Evolutionary conservation across 2,888 invertebrate species (phyloP).

Genomic region (Hyppa rectilinea): DNA sequence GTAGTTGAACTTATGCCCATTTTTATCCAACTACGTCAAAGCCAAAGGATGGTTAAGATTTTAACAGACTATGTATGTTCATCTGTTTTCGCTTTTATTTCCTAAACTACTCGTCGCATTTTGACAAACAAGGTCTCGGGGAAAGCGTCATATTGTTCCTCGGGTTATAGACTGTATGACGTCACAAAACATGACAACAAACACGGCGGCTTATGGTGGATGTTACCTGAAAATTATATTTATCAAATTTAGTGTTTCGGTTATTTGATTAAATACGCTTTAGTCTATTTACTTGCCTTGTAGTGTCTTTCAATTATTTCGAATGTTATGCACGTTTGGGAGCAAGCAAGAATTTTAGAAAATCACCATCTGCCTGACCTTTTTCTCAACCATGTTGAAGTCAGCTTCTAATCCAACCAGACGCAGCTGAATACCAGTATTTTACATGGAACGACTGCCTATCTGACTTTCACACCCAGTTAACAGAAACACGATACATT

Average conservation of each 20-base stretch:
- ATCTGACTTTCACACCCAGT: not conserved
- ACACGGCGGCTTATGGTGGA: too few species aligned
- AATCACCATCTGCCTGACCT: not conserved
- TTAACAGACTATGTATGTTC: too few species aligned
- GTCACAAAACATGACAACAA: too few species aligned
- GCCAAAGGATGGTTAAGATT: too few species aligned
- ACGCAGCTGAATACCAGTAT: not conserved
- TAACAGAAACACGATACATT: not conserved
- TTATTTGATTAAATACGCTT: not conserved
- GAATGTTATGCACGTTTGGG: not conserved
- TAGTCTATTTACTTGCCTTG: not conserved
- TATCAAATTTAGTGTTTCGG: too few species aligned
- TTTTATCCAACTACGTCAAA: too few species aligned
- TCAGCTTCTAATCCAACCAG: not conserved
- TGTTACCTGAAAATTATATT: too few species aligned
- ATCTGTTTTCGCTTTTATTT: too few species aligned
- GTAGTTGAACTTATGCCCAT: constrained; percentile 6
- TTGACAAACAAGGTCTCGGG: too few species aligned
- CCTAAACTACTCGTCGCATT: too few species aligned
- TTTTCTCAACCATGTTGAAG: not conserved
- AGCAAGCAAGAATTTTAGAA: not conserved
- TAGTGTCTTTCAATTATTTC: not conserved
- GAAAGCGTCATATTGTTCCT: too few species aligned
- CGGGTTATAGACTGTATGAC: too few species aligned
- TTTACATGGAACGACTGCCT: not conserved